Conservation (phyloP, 2,797 vertebrate species). For the Hoplostethus atlanticus region DNA sequence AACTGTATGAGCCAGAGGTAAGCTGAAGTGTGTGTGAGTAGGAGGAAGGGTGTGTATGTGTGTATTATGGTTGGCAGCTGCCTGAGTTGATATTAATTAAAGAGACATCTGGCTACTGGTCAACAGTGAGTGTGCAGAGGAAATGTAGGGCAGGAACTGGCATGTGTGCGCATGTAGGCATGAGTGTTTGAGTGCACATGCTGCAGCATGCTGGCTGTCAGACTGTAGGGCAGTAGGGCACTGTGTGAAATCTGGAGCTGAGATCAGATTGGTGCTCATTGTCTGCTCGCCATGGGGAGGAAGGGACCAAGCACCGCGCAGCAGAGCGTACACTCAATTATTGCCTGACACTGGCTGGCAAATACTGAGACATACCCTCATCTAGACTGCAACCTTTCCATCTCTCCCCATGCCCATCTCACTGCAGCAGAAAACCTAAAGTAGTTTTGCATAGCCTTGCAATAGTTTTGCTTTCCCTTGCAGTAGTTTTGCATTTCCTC, state of each 20-base stretch:
- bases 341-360: background rate
- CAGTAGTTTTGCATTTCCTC: conserved; percentile 53
- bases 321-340: conserved; percentile 26
- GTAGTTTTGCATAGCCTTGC: conserved; percentile 50
- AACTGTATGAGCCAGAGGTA: conserved; percentile 27
- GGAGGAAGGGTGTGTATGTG: conserved; percentile 21
- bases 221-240: conserved; percentile 63
- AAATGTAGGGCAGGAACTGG: conserved; percentile 62
- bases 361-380: conserved; percentile 43
- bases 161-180: conserved; percentile 43
- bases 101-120: conserved; percentile 64
- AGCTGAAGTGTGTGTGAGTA: conserved; percentile 28
- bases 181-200: conserved; percentile 23
- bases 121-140: conserved; percentile 54
- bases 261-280: conserved; percentile 52
- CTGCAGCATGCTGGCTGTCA: conserved; percentile 27
- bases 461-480: conserved; percentile 56
- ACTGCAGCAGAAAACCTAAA: conserved; percentile 46
- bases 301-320: conserved; percentile 21
- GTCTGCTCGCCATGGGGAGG: conserved; percentile 30
- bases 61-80: conserved; percentile 59
- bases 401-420: background rate
- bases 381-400: conserved; percentile 3
- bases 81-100: conserved; percentile 66
- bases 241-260: conserved; percentile 36